Evolutionary conservation across 2,888 invertebrate species (phyloP).

Genomic region (Pinctada fucata): DNA sequence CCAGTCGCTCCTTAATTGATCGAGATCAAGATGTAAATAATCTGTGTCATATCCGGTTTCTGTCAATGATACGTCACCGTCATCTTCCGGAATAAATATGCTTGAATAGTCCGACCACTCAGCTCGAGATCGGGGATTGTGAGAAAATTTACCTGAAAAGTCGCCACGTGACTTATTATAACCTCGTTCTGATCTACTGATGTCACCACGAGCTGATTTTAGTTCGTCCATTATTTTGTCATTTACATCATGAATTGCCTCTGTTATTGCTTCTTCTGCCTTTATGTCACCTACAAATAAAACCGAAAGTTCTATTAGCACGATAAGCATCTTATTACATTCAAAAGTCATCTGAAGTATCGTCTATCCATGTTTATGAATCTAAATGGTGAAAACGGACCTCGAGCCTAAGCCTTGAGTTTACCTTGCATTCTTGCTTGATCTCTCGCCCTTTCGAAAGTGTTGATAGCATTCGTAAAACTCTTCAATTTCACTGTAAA

Average conservation of each 20-base stretch:
- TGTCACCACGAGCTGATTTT: conserved; percentile 37
- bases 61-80: conserved; percentile 57
- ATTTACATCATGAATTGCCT: conserved; percentile 57
- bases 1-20: conserved; percentile 49
- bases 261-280: conserved; percentile 57
- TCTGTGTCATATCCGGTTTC: conserved; percentile 54
- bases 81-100: conserved; percentile 57
- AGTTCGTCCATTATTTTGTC: conserved; percentile 56
- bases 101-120: conserved; percentile 56
- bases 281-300: conserved; percentile 51
- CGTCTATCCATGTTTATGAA: too few species aligned
- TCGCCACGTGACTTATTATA: conserved; percentile 50
- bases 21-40: conserved; percentile 51
- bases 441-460: conserved; percentile 56
- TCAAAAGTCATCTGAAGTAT: too few species aligned
- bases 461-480: conserved; percentile 58
- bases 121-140: conserved; percentile 55
- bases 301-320: neutral
- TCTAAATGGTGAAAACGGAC: too few species aligned
- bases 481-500: conserved; percentile 58
- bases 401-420: neutral
- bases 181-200: conserved; percentile 37
- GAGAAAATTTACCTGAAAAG: conserved; percentile 46
- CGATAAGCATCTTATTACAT: too few species aligned
- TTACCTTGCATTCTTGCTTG: conserved; percentile 58